Evolutionary conservation across 2,888 invertebrate genomes (phyloP).

Genomic region (Morinoia aosen): DNA sequence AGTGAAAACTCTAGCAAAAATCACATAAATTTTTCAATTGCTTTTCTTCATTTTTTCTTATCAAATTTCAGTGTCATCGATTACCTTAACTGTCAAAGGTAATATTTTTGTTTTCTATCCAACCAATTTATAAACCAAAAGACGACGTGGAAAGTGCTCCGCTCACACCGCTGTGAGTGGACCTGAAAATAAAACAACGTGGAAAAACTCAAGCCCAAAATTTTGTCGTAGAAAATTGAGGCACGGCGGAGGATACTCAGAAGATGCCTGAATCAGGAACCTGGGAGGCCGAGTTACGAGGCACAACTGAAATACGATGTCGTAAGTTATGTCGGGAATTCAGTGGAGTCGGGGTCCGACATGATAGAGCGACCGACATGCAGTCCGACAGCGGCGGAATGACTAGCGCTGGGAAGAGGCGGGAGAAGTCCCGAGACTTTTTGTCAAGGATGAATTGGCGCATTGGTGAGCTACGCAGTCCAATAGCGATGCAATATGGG

Average conservation of each 20-base stretch:
- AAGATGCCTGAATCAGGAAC: background rate
- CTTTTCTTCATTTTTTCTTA: too few relatives aligned
- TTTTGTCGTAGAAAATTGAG: background rate
- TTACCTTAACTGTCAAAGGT: too few relatives aligned
- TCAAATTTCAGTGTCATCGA: too few relatives aligned
- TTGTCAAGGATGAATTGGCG: slow-evolving; percentile 45
- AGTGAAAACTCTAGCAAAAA: too few relatives aligned
- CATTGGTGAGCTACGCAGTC: background rate
- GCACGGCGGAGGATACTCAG: background rate
- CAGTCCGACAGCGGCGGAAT: slow-evolving; percentile 33
- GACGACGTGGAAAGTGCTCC: background rate
- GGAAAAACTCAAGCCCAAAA: background rate
- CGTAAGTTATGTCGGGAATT: slow-evolving; percentile 3
- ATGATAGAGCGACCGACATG: slow-evolving; percentile 37
- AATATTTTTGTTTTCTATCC: too few relatives aligned
- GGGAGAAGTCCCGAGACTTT: slow-evolving; percentile 22
- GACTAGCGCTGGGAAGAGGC: slow-evolving; percentile 23
- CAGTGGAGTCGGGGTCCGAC: background rate
- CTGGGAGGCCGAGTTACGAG: background rate
- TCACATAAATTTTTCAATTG: too few relatives aligned
- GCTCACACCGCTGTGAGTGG: background rate
- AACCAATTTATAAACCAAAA: background rate
- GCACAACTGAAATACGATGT: background rate
- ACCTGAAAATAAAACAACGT: background rate
- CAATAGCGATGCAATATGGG: slow-evolving; percentile 27